These are phyloP conservation scores for Drosophila equinoxialis DNA, from an alignment of 1,140 invertebrate genomes.

Conservation along the genomic window DNA sequence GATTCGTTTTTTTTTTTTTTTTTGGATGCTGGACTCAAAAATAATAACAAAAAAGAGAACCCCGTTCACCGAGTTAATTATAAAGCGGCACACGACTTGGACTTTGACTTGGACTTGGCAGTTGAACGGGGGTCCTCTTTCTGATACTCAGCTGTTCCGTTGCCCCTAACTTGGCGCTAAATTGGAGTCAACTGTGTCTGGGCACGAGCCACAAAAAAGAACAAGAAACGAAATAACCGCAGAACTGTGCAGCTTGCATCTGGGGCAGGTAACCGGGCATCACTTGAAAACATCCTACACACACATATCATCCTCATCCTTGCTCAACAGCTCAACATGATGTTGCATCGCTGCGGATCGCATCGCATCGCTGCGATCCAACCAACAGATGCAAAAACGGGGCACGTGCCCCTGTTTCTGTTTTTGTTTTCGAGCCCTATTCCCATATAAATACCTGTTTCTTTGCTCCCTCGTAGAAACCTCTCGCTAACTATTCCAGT, in stretches of 20 bases:
- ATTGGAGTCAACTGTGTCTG: slow-evolving; percentile 12
- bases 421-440: background rate
- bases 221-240: background rate
- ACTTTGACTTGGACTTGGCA: background rate
- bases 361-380: background rate
- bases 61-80: slow-evolving; percentile 6
- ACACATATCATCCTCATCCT: slow-evolving; percentile 8
- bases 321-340: slow-evolving; percentile 5
- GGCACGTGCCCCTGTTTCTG: slow-evolving; percentile 8
- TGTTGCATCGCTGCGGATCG: slow-evolving; percentile 9
- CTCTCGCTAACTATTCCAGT: slow-evolving; percentile 4
- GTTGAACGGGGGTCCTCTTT: background rate
- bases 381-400: slow-evolving; percentile 6
- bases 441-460: slow-evolving; percentile 6
- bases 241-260: slow-evolving; percentile 7
- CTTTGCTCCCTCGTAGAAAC: background rate
- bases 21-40: slow-evolving; percentile 4
- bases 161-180: slow-evolving; percentile 12
- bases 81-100: slow-evolving; percentile 2
- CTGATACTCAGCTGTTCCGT: slow-evolving; percentile 1
- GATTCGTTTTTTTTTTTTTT: background rate
- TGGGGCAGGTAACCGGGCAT: slow-evolving; percentile 8
- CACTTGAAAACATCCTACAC: slow-evolving; percentile 5
- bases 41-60: too few relatives aligned
- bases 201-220: background rate